Evolutionary conservation across 2,888 invertebrate genomes (phyloP).

Genomic region (Stenotaenia linearis): DNA sequence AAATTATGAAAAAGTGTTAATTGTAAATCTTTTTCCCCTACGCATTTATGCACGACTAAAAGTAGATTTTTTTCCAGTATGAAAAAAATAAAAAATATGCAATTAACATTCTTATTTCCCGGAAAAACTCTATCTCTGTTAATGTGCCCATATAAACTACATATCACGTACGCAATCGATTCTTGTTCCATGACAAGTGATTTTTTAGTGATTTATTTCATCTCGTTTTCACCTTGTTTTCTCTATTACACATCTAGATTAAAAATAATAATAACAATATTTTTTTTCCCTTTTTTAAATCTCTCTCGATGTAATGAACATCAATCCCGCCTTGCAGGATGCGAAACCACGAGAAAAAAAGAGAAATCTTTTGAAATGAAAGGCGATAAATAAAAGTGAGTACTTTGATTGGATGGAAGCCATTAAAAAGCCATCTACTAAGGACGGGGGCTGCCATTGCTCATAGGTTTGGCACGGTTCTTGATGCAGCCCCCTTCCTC

Average conservation of each 20-base stretch:
- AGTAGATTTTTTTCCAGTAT: too few species aligned
- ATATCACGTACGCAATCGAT: not conserved
- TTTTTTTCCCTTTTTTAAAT: too few species aligned
- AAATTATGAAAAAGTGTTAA: too few species aligned
- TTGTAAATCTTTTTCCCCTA: too few species aligned
- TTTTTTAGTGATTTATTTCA: not conserved
- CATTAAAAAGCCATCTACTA: slow-evolving; percentile 13
- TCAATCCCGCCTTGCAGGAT: slow-evolving; percentile 2
- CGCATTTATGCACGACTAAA: too few species aligned
- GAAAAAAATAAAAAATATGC: not conserved
- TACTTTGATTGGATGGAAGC: slow-evolving; percentile 23
- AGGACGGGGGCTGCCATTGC: slow-evolving; percentile 12
- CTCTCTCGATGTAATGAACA: not conserved
- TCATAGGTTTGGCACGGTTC: slow-evolving; percentile 3
- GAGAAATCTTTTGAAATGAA: slow-evolving; percentile 13
- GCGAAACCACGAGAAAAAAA: not conserved
- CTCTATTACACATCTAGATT: slow-evolving; percentile 10
- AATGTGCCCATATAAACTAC: not conserved
- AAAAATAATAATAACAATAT: slow-evolving; percentile 13
- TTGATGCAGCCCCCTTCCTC: not conserved
- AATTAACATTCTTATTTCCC: slow-evolving; percentile 3
- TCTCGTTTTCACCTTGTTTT: slow-evolving; percentile 26
- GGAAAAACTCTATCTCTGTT: not conserved
- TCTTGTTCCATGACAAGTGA: not conserved
- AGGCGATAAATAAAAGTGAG: slow-evolving; percentile 26